Evolutionary conservation across 2,113 vertebrate genomes (phyloP).

Genomic region (Rhinoderma darwinii): DNA sequence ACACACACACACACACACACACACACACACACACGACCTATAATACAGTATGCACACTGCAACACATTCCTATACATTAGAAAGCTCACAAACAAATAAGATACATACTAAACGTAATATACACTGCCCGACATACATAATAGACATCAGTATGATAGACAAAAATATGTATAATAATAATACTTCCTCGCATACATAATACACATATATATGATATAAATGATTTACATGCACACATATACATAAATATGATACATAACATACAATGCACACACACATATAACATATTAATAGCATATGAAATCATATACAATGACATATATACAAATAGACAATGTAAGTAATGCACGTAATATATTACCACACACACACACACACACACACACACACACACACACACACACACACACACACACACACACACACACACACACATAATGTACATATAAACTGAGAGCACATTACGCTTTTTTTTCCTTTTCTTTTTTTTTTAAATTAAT

Average conservation of each 20-base stretch:
- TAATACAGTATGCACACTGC: background rate
- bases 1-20: too few relatives aligned
- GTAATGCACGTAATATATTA: too few relatives aligned
- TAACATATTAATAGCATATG: background rate
- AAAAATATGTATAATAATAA: background rate
- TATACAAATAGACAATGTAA: background rate
- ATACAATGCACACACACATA: background rate
- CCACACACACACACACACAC: background rate
- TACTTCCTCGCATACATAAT: background rate
- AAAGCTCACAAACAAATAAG: background rate
- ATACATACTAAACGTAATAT: background rate
- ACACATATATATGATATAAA: background rate
- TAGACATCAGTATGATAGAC: background rate
- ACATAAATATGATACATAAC: background rate
- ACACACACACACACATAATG: constrained; percentile 44
- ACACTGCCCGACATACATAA: background rate
- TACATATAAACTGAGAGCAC: background rate
- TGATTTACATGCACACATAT: background rate
- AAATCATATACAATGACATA: background rate
- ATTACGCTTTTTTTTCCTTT: constrained; percentile 64
- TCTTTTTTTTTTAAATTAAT: background rate
- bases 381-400: constrained; percentile 55
- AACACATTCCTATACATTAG: background rate
- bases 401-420: background rate
- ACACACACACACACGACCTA: too few relatives aligned